These are phyloP conservation scores for Pampus argenteus DNA, from an alignment of 2,797 vertebrate species.

Conservation along the genomic window DNA sequence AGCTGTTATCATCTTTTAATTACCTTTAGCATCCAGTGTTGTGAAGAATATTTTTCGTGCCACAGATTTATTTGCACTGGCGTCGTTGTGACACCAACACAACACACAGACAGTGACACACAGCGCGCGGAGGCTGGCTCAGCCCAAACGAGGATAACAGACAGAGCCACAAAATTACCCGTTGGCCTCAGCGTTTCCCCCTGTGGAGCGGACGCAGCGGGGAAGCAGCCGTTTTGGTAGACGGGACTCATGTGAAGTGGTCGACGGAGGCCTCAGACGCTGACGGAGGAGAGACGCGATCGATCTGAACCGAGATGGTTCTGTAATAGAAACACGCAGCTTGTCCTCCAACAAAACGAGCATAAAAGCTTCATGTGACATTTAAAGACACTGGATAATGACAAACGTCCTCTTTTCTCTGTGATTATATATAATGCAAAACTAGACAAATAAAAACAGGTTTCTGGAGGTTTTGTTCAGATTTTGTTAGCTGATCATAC, in stretches of 20 bases:
- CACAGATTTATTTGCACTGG: too few species aligned
- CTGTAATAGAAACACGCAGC: conserved; percentile 28
- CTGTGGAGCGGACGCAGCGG: conserved; percentile 13
- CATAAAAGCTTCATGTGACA: conserved; percentile 27
- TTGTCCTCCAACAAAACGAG: conserved; percentile 32
- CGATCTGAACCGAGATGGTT: conserved; percentile 35
- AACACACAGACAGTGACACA: too few species aligned
- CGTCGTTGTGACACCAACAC: neutral
- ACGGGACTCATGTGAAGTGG: conserved; percentile 50
- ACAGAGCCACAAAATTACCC: conserved; percentile 62
- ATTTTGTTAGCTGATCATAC: too few species aligned
- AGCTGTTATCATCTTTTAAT: too few species aligned
- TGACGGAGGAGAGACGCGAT: conserved; percentile 15
- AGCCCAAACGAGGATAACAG: conserved; percentile 61
- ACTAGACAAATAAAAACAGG: too few species aligned
- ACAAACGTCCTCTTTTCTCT: neutral
- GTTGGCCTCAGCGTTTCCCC: conserved; percentile 33
- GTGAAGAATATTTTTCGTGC: too few species aligned
- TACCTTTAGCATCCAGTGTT: too few species aligned
- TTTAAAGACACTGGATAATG: conserved; percentile 33
- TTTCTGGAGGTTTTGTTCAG: too few species aligned
- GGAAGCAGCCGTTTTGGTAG: conserved; percentile 33
- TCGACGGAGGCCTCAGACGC: conserved; percentile 23
- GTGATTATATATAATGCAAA: conserved; percentile 21
- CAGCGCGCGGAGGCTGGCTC: conserved; percentile 13